Conservation (phyloP, 2,888 invertebrate genomes). For the Cerastis leucographa region DNA sequence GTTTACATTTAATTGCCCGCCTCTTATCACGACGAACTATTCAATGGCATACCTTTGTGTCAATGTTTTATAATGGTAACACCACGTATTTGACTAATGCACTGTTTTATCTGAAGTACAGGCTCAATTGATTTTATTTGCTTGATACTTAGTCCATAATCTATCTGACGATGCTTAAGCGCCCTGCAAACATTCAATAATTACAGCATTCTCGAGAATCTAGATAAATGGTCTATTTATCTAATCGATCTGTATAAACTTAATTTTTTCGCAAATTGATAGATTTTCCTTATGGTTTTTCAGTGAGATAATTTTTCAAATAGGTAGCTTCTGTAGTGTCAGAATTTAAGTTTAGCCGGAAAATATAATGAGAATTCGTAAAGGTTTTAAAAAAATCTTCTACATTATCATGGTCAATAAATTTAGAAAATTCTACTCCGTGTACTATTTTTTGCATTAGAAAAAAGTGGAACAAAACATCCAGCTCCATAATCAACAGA, state of each 20-base stretch:
- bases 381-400: not conserved
- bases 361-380: not conserved
- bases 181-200: constrained; percentile 47
- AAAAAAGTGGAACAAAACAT: not conserved
- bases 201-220: constrained; percentile 42
- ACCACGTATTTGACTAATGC: constrained; percentile 52
- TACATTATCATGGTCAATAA: not conserved
- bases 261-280: constrained; percentile 20
- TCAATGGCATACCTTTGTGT: constrained; percentile 52
- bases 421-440: not conserved
- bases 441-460: not conserved
- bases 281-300: not conserved
- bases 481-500: not conserved
- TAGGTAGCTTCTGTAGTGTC: not conserved
- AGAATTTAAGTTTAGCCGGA: not conserved
- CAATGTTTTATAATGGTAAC: constrained; percentile 52
- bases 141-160: constrained; percentile 43
- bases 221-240: constrained; percentile 32
- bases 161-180: constrained; percentile 35
- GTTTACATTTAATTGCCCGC: constrained; percentile 16
- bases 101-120: constrained; percentile 49
- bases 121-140: constrained; percentile 48
- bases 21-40: constrained; percentile 37
- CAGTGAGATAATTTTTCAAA: not conserved
- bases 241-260: constrained; percentile 26